Conservation (phyloP, 2,888 invertebrate species). For the Machimus atricapillus region DNA sequence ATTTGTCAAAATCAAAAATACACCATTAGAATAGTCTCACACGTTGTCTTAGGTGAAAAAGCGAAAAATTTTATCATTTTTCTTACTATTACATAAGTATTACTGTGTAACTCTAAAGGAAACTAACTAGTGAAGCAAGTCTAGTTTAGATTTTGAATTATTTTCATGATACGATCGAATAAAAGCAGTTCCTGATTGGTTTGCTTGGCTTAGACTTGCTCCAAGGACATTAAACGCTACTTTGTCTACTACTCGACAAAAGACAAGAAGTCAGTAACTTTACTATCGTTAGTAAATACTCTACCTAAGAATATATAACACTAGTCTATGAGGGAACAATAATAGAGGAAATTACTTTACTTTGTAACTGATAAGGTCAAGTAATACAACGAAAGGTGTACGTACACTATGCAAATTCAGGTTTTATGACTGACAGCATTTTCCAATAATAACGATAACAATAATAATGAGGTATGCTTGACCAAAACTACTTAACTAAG, state of each 20-base stretch:
- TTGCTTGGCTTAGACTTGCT: not conserved
- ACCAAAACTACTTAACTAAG: slow-evolving; percentile 18
- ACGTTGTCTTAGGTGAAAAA: not conserved
- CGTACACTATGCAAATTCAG: slow-evolving; percentile 36
- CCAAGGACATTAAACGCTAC: not conserved
- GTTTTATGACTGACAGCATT: slow-evolving; percentile 41
- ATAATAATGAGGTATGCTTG: not conserved
- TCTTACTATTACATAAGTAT: not conserved
- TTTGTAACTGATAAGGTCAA: not conserved
- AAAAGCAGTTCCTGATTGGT: not conserved
- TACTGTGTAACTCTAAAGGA: not conserved
- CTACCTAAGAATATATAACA: not conserved
- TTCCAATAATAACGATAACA: not conserved
- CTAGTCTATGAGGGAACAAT: not conserved
- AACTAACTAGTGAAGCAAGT: not conserved
- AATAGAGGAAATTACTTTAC: not conserved
- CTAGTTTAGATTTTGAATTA: not conserved
- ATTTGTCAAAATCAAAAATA: not conserved
- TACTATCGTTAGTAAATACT: not conserved
- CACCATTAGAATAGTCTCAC: not conserved
- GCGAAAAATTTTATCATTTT: not conserved
- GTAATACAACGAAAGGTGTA: not conserved
- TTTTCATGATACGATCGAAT: not conserved
- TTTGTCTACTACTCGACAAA: not conserved
- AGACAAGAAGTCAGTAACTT: not conserved